Evolutionary conservation across 2,113 vertebrate species (phyloP).

Genomic region (Hypomesus transpacificus): DNA sequence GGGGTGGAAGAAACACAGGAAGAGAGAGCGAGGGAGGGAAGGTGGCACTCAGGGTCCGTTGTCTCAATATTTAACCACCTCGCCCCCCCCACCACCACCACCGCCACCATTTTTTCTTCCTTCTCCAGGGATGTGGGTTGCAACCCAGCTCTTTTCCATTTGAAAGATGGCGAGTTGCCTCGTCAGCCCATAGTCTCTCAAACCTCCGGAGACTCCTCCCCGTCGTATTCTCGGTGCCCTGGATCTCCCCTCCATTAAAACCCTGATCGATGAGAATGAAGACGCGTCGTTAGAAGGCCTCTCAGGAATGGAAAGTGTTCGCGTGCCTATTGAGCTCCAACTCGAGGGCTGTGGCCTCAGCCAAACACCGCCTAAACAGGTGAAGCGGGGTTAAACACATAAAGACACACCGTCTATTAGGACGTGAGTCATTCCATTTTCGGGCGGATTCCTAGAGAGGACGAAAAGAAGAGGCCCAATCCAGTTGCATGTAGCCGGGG

Average conservation of each 20-base stretch:
- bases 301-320: constrained; percentile 42
- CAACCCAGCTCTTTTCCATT: constrained; percentile 22
- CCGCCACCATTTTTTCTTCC: no score
- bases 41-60: constrained; percentile 16
- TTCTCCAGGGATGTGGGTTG: no score
- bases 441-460: no score
- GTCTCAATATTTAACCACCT: constrained; percentile 60
- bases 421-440: constrained; percentile 7
- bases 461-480: no score
- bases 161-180: constrained; percentile 43
- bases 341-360: constrained; percentile 43
- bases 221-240: constrained; percentile 35
- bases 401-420: constrained; percentile 3
- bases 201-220: constrained; percentile 44
- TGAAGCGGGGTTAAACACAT: constrained; percentile 43
- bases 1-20: neutral
- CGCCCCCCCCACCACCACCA: no score
- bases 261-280: constrained; percentile 58
- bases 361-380: constrained; percentile 27
- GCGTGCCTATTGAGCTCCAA: constrained; percentile 53
- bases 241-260: constrained; percentile 46
- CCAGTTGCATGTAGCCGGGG: no score
- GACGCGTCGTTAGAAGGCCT: constrained; percentile 50
- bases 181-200: constrained; percentile 30
- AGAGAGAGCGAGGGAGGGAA: constrained; percentile 4